Conservation (phyloP, 2,888 invertebrate genomes). For the Netelia inedita region DNA sequence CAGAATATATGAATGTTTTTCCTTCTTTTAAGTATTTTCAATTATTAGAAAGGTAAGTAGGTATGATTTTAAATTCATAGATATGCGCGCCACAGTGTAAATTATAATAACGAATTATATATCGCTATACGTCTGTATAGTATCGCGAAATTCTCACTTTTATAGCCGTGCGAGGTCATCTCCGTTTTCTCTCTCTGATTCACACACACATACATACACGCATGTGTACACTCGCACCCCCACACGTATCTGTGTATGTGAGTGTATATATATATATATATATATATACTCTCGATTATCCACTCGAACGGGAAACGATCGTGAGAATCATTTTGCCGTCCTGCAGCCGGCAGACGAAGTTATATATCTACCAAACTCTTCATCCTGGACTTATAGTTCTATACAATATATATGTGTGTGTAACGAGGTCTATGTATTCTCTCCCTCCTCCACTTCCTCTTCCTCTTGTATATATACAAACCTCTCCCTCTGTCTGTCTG, state of each 20-base stretch:
- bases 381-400: constrained; percentile 52
- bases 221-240: background rate
- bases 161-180: constrained; percentile 33
- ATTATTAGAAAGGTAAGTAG: background rate
- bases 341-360: constrained; percentile 60
- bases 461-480: constrained; percentile 44
- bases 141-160: constrained; percentile 66
- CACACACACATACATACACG: background rate
- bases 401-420: constrained; percentile 27
- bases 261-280: constrained; percentile 9
- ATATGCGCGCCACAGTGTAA: background rate
- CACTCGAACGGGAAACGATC: constrained; percentile 75
- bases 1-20: too few relatives aligned
- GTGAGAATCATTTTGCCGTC: constrained; percentile 75
- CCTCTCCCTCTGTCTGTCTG: constrained; percentile 44
- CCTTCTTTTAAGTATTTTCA: background rate
- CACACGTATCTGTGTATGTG: too few relatives aligned
- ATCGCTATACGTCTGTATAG: background rate
- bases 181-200: constrained; percentile 40
- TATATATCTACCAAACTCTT: constrained; percentile 67
- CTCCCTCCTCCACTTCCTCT: constrained; percentile 47
- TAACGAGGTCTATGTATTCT: constrained; percentile 37
- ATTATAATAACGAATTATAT: background rate
- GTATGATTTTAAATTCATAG: background rate
- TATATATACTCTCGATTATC: constrained; percentile 76